Evolutionary conservation across 2,797 vertebrate genomes (phyloP), one percentile per base, ranked within the genome.

Genomic region (Allobates femoralis): DNA sequence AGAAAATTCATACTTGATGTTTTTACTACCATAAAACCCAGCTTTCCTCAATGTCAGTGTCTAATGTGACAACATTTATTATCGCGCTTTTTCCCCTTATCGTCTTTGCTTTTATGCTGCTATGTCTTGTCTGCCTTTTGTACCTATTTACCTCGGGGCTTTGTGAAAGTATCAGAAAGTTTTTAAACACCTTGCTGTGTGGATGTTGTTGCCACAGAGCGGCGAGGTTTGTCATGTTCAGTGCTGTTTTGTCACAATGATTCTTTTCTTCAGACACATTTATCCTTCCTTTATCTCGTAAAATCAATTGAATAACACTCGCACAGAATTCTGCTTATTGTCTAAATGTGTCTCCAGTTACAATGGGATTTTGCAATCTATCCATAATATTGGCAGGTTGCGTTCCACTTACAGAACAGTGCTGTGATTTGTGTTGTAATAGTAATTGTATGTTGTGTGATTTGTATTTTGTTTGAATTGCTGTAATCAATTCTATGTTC

Each of bases 321-420:
- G 18, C 64, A 56, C 50, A 53, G 28, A 81, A 69, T 53, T 81
- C 30, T 34, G 79, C 41, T 55, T 81, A 81, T 71, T 69, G 79
- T 81, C 46, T 69, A 55, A 69, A 34, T 67, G 64, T 55, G 60
- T 81, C 64, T 55, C 14, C 66, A 14, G 77, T 56, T 60, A 79
- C 77, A 79, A 55, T 55, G 55, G 62, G 46, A 30, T 55, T 81
- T 53, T 55, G 46, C 28, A 34, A 55, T 69, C 30, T 23, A 69
- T 81, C 64, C 50, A 71, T 69, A 81, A 55, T 81, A 81, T 81
- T 81, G 64, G 50, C 64, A 69, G 62, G 46, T 69, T 81, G 28
- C 46, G 55, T 69, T 81, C 46, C 34, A 60, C 69, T 71, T 81
- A 53, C 79, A 81, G 56, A 34, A 69, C 18, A 55, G 46, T n/a